Conservation (phyloP, 2,797 vertebrate genomes). For the Pangasius sanitwongsei region DNA sequence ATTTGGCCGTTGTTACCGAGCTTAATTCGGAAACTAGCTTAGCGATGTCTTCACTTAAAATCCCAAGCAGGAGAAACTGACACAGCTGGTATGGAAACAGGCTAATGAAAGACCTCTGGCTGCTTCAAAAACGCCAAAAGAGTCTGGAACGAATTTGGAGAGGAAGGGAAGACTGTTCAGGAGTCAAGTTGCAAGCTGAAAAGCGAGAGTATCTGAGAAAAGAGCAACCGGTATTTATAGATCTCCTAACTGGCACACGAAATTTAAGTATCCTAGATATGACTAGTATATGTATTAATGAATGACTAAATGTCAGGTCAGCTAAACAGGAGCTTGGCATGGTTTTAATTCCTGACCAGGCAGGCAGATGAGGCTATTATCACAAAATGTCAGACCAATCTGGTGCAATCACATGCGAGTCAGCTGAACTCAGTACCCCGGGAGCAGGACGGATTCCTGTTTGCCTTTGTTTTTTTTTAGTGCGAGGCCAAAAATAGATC, state of each 20-base stretch:
- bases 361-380: slow-evolving; percentile 39
- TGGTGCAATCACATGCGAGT: slow-evolving; percentile 30
- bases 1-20: neutral
- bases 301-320: slow-evolving; percentile 42
- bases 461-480: neutral
- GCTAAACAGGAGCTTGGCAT: slow-evolving; percentile 21
- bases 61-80: slow-evolving; percentile 4
- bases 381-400: slow-evolving; percentile 37
- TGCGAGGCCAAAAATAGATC: slow-evolving; percentile 1
- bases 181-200: neutral
- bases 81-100: slow-evolving; percentile 16
- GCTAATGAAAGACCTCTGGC: slow-evolving; percentile 22
- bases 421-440: slow-evolving; percentile 27
- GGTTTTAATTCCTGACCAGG: neutral
- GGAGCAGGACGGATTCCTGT: neutral
- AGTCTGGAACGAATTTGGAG: neutral
- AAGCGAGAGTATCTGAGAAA: neutral
- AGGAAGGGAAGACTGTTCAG: neutral
- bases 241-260: neutral
- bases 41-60: slow-evolving; percentile 19
- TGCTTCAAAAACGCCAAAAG: neutral
- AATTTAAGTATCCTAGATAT: neutral
- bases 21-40: slow-evolving; percentile 4
- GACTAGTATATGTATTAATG: neutral
- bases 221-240: slow-evolving; percentile 1